Evolutionary conservation across 2,113 vertebrate species (phyloP).

Genomic region (Cisticola juncidis): DNA sequence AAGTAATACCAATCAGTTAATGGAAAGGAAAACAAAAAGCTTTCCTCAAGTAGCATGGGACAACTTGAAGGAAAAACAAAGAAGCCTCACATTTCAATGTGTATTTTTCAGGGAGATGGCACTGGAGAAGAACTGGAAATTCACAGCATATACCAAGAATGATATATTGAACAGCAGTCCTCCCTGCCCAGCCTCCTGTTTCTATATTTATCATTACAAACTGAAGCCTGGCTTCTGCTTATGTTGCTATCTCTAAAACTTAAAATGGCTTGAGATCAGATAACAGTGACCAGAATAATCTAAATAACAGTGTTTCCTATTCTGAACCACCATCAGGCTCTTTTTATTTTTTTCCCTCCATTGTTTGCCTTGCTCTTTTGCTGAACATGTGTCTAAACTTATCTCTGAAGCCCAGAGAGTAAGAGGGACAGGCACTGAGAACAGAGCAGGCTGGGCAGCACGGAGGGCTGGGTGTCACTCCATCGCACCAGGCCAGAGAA

Average conservation of each 20-base stretch:
- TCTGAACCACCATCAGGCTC: background rate
- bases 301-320: background rate
- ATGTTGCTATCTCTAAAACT: background rate
- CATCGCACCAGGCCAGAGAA: background rate
- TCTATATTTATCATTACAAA: background rate
- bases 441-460: background rate
- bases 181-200: background rate
- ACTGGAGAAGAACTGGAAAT: background rate
- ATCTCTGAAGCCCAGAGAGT: background rate
- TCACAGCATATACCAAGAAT: background rate
- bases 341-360: background rate
- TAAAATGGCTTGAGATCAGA: conserved; percentile 15
- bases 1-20: background rate
- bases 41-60: background rate
- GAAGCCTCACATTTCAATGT: background rate
- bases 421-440: background rate
- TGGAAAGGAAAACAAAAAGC: background rate
- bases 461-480: background rate
- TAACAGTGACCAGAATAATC: background rate
- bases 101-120: background rate
- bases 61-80: background rate
- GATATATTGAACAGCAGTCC: background rate
- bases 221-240: background rate
- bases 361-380: conserved; percentile 5
- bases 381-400: background rate